Conservation (phyloP, 53 echinoderm and acorn worm species). For the Antedon mediterranea region DNA sequence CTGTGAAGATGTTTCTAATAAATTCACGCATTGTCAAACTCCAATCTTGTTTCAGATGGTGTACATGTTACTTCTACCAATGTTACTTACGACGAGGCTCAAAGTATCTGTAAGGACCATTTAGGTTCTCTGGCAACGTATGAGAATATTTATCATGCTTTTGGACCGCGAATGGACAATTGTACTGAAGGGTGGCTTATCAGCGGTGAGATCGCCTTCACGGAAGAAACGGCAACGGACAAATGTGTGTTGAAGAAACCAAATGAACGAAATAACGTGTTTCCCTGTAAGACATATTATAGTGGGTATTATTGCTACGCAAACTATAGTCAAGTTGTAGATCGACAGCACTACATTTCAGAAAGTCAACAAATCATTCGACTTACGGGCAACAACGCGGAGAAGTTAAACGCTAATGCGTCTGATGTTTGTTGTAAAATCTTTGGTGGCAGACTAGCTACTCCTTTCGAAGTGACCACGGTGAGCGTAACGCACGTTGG, state of each 20-base stretch:
- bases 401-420: neutral
- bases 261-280: neutral
- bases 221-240: neutral
- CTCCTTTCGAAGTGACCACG: neutral
- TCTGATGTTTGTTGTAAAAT: neutral
- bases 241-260: neutral
- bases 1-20: too few relatives aligned
- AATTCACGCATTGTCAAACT: too few relatives aligned
- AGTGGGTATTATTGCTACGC: neutral
- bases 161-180: neutral
- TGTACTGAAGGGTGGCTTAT: neutral
- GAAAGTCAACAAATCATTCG: neutral
- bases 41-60: neutral
- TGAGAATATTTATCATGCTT: neutral
- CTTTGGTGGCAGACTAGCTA: neutral
- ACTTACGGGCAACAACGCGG: neutral
- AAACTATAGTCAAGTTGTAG: neutral
- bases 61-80: neutral
- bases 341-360: neutral
- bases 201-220: neutral
- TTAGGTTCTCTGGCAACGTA: neutral
- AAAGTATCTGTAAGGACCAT: neutral
- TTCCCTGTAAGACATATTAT: neutral
- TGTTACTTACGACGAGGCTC: neutral
- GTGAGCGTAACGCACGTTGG: neutral